Evolutionary conservation across 2,113 vertebrate genomes (phyloP).

Genomic region (Paramormyrops kingsleyae): DNA sequence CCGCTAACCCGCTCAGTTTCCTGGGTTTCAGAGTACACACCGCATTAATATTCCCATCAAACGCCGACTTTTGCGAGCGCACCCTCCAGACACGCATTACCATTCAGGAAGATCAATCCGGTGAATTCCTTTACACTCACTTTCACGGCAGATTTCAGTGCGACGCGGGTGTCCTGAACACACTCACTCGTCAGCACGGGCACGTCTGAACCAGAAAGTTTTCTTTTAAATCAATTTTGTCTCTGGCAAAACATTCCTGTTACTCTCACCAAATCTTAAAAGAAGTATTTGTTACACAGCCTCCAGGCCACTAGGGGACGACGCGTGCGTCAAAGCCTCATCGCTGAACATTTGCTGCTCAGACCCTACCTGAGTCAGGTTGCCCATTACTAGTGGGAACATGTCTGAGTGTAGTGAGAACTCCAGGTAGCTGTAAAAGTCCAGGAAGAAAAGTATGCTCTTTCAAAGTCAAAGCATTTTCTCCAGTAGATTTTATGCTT

Average conservation of each 20-base stretch:
- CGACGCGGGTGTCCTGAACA: background rate
- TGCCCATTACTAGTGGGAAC: background rate
- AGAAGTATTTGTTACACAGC: background rate
- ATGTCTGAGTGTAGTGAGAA: background rate
- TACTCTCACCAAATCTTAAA: background rate
- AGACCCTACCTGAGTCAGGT: background rate
- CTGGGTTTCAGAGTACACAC: background rate
- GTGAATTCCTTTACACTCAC: background rate
- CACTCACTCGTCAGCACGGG: background rate
- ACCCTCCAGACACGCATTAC: background rate
- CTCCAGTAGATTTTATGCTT: background rate
- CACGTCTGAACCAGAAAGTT: background rate
- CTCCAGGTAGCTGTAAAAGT: background rate
- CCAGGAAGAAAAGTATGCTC: background rate
- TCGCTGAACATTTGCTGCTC: background rate
- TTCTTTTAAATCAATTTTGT: background rate
- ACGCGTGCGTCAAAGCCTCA: background rate
- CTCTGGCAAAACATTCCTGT: background rate
- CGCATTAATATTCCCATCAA: conserved; percentile 1
- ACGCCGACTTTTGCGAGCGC: background rate
- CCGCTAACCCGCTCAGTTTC: background rate
- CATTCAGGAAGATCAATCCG: background rate
- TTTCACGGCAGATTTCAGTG: background rate
- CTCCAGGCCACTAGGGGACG: background rate
- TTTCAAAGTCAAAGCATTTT: background rate